A percentile compares a stretch with the other conserved stretches of the same genome.
These are phyloP conservation scores for Cyphomyrus discorhynchus DNA, from an alignment of 2,113 vertebrate species.

Conservation along the genomic window DNA sequence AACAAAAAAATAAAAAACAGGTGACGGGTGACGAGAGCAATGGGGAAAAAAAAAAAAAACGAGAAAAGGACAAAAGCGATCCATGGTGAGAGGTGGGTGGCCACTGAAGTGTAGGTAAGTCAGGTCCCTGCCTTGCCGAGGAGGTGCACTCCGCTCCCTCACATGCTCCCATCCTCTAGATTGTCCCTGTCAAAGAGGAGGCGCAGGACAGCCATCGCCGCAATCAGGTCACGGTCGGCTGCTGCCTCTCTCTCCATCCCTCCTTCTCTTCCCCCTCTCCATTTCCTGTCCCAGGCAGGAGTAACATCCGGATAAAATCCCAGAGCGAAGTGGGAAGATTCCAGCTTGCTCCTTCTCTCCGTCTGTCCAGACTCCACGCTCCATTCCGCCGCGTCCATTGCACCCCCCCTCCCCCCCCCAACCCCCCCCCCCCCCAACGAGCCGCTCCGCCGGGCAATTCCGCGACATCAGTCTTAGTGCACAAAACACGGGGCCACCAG, in stretches of 20 bases:
- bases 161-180: conserved; percentile 54
- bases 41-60: not conserved
- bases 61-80: not conserved
- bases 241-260: conserved; percentile 15
- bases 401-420: no score
- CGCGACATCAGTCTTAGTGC: conserved; percentile 51
- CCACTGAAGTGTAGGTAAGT: not conserved
- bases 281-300: conserved; percentile 32
- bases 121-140: conserved; percentile 45
- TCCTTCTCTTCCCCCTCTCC: conserved; percentile 28
- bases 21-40: conserved; percentile 31
- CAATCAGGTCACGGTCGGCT: conserved; percentile 32
- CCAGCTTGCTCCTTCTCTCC: conserved; percentile 19
- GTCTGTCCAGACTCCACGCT: not conserved
- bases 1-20: not conserved
- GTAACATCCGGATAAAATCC: conserved; percentile 23
- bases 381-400: not conserved
- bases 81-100: not conserved
- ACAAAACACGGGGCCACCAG: conserved; percentile 49
- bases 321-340: conserved; percentile 9
- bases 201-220: conserved; percentile 22
- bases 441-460: conserved; percentile 12
- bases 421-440: not conserved
- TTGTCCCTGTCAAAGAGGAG: conserved; percentile 46
- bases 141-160: conserved; percentile 42